These are phyloP conservation scores for Tragelaphus oryx DNA, from an alignment of 2,797 vertebrate genomes.

Conservation along the genomic window DNA sequence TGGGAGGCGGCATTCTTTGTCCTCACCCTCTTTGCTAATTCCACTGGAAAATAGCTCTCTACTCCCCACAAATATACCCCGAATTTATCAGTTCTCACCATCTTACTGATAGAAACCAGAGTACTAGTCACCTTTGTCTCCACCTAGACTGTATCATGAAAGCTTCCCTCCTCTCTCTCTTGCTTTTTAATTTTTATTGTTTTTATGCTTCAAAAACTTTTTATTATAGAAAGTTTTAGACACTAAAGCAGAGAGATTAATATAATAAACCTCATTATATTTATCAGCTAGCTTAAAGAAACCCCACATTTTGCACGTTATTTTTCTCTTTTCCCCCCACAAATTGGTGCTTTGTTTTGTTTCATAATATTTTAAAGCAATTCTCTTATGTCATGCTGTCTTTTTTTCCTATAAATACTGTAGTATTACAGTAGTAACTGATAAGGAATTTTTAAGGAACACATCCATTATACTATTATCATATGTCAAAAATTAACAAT, in stretches of 20 bases:
- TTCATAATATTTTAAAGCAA: conserved; percentile 8
- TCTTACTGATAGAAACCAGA: not conserved
- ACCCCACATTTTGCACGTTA: not conserved
- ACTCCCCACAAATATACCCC: not conserved
- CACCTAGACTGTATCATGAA: not conserved
- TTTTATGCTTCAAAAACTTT: not conserved
- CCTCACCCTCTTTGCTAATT: not conserved
- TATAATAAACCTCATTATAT: not conserved
- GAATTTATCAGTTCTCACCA: not conserved
- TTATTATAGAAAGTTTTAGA: not conserved
- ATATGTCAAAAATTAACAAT: not conserved
- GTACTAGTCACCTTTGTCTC: not conserved
- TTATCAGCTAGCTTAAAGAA: not conserved
- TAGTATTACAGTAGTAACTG: not conserved
- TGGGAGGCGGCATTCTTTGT: not conserved
- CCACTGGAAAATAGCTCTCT: not conserved
- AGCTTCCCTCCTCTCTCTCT: not conserved
- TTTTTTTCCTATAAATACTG: not conserved
- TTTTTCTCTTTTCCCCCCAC: not conserved
- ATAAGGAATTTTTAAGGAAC: not conserved
- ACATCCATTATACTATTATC: not conserved
- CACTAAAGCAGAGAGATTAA: not conserved
- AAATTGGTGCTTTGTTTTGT: not conserved
- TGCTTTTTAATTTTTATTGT: not conserved
- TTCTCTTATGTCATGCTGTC: not conserved